A percentile compares a stretch with the other conserved stretches of the same genome.
phyloP scores from a whole-genome alignment of 2,797 vertebrate genomes.

The Tokudaia tokunoshimensis region DNA sequence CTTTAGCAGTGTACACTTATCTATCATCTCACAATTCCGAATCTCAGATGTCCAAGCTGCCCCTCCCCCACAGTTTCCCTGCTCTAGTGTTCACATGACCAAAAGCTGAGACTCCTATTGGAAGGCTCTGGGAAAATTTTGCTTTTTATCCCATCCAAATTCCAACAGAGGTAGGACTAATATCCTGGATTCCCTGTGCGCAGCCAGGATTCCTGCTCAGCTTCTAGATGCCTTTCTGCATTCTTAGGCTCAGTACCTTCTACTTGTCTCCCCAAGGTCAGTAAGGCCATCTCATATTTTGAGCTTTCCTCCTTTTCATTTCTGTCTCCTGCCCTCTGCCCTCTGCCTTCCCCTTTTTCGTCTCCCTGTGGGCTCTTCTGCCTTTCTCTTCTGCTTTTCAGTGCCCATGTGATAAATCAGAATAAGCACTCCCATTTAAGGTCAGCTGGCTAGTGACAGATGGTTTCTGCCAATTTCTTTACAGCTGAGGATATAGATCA shows the following conservation, averaged over 20 bases:
- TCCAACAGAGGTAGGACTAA: neutral
- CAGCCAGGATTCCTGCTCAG: neutral
- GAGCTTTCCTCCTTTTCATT: neutral
- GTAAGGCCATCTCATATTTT: neutral
- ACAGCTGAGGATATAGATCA: neutral
- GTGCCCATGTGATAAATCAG: neutral
- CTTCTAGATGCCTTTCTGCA: neutral
- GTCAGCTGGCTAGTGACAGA: slow-evolving; percentile 5
- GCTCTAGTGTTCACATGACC: neutral
- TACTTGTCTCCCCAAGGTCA: neutral
- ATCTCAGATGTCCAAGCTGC: neutral
- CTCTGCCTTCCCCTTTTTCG: neutral
- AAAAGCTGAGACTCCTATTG: neutral
- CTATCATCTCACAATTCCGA: neutral
- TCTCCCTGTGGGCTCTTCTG: neutral
- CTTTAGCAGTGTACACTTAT: neutral
- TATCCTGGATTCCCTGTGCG: neutral
- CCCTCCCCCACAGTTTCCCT: neutral
- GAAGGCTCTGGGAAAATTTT: slow-evolving; percentile 44
- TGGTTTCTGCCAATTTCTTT: neutral
- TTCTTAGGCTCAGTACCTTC: neutral
- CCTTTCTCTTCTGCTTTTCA: slow-evolving; percentile 16
- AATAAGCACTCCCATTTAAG: slow-evolving; percentile 42
- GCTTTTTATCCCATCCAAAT: neutral
- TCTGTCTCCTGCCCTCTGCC: neutral